These are phyloP conservation scores for Struthio camelus DNA, from an alignment of 2,113 vertebrate species.

Conservation along the genomic window DNA sequence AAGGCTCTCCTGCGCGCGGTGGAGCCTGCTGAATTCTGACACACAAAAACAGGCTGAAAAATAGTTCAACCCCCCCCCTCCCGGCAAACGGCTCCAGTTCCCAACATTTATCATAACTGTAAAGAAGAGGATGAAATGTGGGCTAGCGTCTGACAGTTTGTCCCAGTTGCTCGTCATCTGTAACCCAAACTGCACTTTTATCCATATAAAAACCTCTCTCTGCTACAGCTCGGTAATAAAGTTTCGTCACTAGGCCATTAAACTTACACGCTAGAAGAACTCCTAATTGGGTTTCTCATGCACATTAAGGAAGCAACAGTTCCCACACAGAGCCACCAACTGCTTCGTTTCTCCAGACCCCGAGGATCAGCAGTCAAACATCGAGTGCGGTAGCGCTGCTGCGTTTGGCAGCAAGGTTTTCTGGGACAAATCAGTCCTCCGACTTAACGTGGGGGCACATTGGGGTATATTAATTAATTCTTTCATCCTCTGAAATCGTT, in stretches of 20 bases:
- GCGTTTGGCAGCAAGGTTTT: background rate
- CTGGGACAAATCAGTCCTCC: background rate
- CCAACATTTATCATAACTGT: background rate
- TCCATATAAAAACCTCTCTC: background rate
- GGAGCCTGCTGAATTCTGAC: background rate
- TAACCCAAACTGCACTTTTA: background rate
- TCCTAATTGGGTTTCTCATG: background rate
- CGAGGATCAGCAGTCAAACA: no score
- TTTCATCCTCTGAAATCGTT: background rate
- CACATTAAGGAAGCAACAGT: background rate
- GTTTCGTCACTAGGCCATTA: background rate
- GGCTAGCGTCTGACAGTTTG: background rate
- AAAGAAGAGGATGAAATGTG: background rate
- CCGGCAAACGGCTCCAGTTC: background rate
- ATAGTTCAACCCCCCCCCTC: background rate
- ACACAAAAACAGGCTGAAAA: background rate
- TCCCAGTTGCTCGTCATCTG: background rate
- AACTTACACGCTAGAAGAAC: background rate
- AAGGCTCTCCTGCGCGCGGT: background rate
- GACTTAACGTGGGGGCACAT: background rate
- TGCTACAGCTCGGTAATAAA: background rate
- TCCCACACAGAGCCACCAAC: background rate
- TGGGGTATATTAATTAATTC: rapidly evolving
- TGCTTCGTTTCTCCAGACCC: background rate
- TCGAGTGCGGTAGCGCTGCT: rapidly evolving